Evolutionary conservation across 2,797 vertebrate genomes (phyloP).

Genomic region (Platyrinchus mystaceus): DNA sequence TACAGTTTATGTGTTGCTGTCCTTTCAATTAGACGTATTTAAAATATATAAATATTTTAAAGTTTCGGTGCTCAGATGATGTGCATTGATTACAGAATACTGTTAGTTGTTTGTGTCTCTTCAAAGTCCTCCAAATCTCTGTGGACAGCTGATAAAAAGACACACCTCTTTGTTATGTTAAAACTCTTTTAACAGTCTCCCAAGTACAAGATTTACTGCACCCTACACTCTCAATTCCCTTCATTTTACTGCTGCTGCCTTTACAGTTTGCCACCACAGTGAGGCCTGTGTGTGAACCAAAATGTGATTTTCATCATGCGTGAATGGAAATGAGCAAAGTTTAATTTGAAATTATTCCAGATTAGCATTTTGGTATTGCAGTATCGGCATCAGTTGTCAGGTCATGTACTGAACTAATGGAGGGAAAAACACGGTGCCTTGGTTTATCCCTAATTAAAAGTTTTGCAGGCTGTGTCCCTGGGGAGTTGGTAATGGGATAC

Average conservation of each 20-base stretch:
- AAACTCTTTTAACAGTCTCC: neutral
- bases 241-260: neutral
- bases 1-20: conserved; percentile 33
- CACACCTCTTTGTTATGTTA: neutral
- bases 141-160: conserved; percentile 44
- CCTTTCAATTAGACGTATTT: conserved; percentile 1
- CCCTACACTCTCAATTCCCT: neutral
- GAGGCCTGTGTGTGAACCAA: conserved; percentile 1
- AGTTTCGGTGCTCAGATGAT: conserved; percentile 29
- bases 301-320: neutral
- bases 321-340: neutral
- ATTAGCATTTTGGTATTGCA: neutral
- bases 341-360: neutral
- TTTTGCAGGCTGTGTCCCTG: neutral
- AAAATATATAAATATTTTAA: conserved; percentile 55
- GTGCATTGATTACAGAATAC: conserved; percentile 43
- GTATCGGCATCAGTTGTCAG: neutral
- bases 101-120: conserved; percentile 47
- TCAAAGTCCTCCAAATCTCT: conserved; percentile 17
- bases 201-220: neutral
- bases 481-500: neutral
- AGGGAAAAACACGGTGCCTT: neutral
- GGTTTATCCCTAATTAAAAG: conserved; percentile 33
- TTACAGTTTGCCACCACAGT: conserved; percentile 36
- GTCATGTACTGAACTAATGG: neutral